Percentiles rank a stretch among this genome's conserved stretches.
These are phyloP conservation scores for Echinarachnius parma DNA, from an alignment of 53 echinoderm and acorn worm species.

Conservation along the genomic window DNA sequence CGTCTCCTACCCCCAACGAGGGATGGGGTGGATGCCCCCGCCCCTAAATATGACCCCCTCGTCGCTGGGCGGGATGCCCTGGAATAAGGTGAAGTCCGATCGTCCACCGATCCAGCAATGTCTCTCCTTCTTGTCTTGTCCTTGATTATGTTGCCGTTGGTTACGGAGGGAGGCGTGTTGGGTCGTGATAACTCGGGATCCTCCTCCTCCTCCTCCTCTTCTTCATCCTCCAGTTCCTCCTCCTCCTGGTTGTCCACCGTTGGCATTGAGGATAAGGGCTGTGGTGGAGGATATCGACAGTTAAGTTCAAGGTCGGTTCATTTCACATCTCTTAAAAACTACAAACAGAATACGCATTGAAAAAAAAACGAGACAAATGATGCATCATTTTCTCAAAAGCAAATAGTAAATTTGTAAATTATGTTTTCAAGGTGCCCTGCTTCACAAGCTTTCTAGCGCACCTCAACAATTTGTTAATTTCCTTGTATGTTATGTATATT, in stretches of 20 bases:
- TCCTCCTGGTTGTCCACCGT: conserved; percentile 52
- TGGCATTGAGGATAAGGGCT: conserved; percentile 97
- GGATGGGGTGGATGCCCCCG: conserved; percentile 1
- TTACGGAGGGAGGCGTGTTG: conserved; percentile 4
- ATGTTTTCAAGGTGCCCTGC: too few relatives aligned
- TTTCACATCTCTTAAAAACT: too few relatives aligned
- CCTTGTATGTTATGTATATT: too few relatives aligned
- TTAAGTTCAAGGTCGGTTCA: too few relatives aligned
- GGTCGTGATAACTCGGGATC: conserved; percentile 25
- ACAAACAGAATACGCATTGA: too few relatives aligned
- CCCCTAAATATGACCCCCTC: not conserved
- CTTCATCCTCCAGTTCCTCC: conserved; percentile 46
- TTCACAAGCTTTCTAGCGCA: too few relatives aligned
- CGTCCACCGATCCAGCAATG: not conserved
- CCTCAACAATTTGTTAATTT: too few relatives aligned
- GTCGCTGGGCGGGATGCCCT: conserved; percentile 17
- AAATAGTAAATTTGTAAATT: too few relatives aligned
- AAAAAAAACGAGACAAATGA: too few relatives aligned
- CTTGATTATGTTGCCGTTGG: too few relatives aligned
- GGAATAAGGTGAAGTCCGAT: not conserved
- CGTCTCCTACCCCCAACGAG: conserved; percentile 12
- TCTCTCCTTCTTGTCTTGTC: not conserved
- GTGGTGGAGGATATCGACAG: too few relatives aligned
- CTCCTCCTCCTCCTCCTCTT: conserved; percentile 50
- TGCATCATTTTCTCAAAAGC: too few relatives aligned